phyloP scores from a whole-genome alignment of 2,113 vertebrate species.

The Zosterops borbonicus region DNA sequence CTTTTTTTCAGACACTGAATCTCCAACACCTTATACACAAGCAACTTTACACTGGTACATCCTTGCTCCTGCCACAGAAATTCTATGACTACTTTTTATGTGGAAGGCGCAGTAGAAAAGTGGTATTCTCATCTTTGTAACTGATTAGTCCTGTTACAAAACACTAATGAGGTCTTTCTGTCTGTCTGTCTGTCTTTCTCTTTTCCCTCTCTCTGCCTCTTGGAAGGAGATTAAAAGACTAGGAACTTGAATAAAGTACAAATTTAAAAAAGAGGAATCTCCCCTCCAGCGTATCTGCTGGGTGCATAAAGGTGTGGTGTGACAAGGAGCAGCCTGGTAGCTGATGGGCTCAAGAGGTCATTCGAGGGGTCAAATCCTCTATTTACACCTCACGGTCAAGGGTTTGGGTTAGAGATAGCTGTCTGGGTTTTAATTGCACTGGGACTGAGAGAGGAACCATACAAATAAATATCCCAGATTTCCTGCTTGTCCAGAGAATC shows the following conservation, averaged over 20 bases:
- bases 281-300: background rate
- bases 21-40: background rate
- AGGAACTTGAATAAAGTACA: background rate
- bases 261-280: background rate
- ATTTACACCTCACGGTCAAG: background rate
- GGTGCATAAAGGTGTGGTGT: background rate
- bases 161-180: background rate
- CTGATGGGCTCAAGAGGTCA: background rate
- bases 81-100: background rate
- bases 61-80: background rate
- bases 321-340: background rate
- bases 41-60: background rate
- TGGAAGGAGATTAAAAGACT: conserved; percentile 44
- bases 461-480: background rate
- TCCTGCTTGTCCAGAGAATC: background rate
- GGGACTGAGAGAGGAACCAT: background rate
- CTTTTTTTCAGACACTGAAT: background rate
- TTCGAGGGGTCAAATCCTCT: background rate
- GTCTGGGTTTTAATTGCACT: background rate
- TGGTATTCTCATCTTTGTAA: background rate
- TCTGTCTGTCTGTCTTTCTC: background rate
- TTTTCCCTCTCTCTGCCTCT: background rate
- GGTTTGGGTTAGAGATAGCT: background rate
- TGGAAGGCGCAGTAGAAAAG: background rate
- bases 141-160: background rate